Percentiles rank a stretch among this genome's conserved stretches.
Evolutionary conservation across 2,113 vertebrate species (phyloP).

Genomic region (Hyperoodon ampullatus): DNA sequence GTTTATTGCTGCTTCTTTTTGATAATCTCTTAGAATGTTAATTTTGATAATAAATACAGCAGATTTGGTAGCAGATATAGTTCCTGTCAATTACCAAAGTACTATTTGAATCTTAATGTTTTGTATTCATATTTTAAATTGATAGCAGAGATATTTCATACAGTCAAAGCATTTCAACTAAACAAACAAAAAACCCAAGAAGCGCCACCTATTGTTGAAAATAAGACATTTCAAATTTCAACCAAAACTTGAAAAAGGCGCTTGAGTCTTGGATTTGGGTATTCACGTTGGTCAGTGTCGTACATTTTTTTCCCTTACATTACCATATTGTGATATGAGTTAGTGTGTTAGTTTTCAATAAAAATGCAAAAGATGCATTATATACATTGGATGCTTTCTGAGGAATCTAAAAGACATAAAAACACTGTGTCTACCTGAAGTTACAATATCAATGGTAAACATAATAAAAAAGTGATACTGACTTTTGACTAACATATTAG

Average conservation of each 20-base stretch:
- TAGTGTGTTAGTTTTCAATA: neutral
- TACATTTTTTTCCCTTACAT: neutral
- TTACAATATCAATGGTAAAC: neutral
- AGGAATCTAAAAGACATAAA: neutral
- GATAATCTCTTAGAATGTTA: neutral
- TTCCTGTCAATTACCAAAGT: neutral
- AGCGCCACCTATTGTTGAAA: slow-evolving; percentile 69
- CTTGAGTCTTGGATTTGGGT: neutral
- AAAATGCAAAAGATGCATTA: neutral
- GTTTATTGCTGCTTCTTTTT: neutral
- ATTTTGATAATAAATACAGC: neutral
- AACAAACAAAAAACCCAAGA: neutral
- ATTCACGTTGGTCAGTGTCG: neutral
- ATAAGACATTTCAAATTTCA: slow-evolving; percentile 48
- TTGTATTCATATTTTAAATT: neutral
- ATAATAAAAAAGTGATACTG: neutral
- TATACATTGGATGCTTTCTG: neutral
- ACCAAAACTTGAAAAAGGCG: neutral
- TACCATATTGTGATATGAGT: neutral
- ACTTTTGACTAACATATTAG: neutral
- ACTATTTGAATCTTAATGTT: neutral
- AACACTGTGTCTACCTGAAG: neutral
- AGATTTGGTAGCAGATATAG: neutral
- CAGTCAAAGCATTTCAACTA: neutral
- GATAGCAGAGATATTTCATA: neutral